Evolutionary conservation across 2,797 vertebrate species (phyloP), one percentile per base, ranked within the genome.

Genomic region (Coilia nasus): DNA sequence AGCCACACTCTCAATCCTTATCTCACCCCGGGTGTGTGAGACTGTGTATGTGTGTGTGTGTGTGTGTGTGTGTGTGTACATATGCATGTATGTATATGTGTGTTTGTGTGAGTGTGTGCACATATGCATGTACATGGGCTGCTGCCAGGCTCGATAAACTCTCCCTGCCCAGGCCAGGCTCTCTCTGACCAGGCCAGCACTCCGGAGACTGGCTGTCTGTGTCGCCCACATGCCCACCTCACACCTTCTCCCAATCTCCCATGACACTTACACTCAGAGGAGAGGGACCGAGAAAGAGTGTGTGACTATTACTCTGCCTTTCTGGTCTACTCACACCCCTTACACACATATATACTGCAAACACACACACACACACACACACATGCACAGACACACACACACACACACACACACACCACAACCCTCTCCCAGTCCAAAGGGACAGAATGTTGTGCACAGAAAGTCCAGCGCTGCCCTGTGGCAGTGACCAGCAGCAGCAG

Each of bases 1-100:
- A 87, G 82, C 83, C 82, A 82, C 80, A 85, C 84, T 81, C 57
- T 47, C 28, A 59, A 83, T 41, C 81, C 82, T 90, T 88, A 89
- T 90, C 90, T 87, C 28, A n/a, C 81, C 14, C 57, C 59, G 28
- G 15, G 67, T 71, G 64, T 71, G 64, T 15, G 28, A 3, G 62
- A 6, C 12, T 64, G 62, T 28, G 62, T 14, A 12, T 25, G 21
- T 62, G n/a, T 62, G 60, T 23, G n/a, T 62, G 60, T 62, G 21
- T 62, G n/a, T 64, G 60, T 28, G 23, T 64, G 60, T 23, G 7
- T 28, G 23, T 25, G 11, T 64, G 60, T 64, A 14, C 9, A 14
- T 7, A 7, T 54, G 50, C 50, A 54, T 10, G n/a, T 64, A n/a
- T 31, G 64, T 71, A 25, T 3, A 2, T 71, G 64, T 31, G 14